Base-by-base conservation (phyloP, 2,113 vertebrate genomes). In the Sinocyclocheilus anshuiensis region DNA sequence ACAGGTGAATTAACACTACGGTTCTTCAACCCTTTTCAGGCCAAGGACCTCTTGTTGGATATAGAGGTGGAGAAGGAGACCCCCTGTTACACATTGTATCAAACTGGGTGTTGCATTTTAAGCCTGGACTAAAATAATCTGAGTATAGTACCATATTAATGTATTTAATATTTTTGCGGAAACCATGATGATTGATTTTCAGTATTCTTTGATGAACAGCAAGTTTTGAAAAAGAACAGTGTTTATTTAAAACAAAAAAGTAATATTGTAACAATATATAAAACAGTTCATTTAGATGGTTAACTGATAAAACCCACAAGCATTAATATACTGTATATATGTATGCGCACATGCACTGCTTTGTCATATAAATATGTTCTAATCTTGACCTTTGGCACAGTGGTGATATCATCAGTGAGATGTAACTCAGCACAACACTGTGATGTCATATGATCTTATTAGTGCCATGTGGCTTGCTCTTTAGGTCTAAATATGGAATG, bases 401-500 rank as follows among this genome's bases (percentile, higher is more conserved):
- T 76, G 59, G 57, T 22, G 80, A 83, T 53, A 26, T 83, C 86
- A 71, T 67, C 33, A 63, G 12, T 36, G 22, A 77, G 13, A 74
- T 22, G 69, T 16, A 80, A 63, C 18, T 59, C 18, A 36, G 16
- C 55, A 61, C 71, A 42, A 26, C 24, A 24, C 71, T 42, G 36
- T 69, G 81, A 84, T 80, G 67, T 87, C 83, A 75, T 79, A 84
- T 85, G 59, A 74, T 45, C 36, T 33, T 63, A n/a, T 77, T 50
- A 39, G 72, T 71, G 72, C 84, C 50, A 69, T 48, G 26, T 48
- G 42, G 33, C 20, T 33, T 72, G 26, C 76, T 50, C 20, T 39
- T 50, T 16, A 29, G 24, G 7, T 1, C 33, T 72, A 82, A 72
- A 81, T 84, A 79, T 67, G 69, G 80, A 61, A 83, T 36, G 9